Evolutionary conservation across 2,797 vertebrate species (phyloP), one percentile per base, ranked within the genome.

Genomic region (Coregonus ussuriensis): DNA sequence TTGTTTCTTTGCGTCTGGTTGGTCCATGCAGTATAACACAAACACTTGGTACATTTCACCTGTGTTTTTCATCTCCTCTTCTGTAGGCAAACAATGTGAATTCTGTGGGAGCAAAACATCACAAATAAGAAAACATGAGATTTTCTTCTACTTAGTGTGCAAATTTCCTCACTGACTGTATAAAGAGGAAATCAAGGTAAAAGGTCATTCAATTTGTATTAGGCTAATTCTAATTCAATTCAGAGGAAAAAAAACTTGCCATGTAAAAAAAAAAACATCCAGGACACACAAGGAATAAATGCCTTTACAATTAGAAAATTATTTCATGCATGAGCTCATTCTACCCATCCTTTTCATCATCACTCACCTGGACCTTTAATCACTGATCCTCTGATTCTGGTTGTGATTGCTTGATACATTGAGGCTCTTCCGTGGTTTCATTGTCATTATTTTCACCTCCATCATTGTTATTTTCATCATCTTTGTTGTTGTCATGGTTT

Each of bases 381-480:
- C 84, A 83, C 95, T 94, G 96, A 89, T 96, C 94, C 75, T 95
- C 96, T 15, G 95, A 93, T 82, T 93, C 93, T 51, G 97, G 95
- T 85, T 63, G 59, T 63, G 59, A 63, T 62, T 97, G 93, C 87
- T 95, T 93, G 92, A 95, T 93, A 6, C 93, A 96, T 83, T 95
- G 93, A 16, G 95, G 94, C 0, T 77, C 70, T 0, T 93, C 95
- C 94, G 95, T 96, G 54, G 93, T 93, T 79, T 96, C 95, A 37
- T 95, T 96, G 76, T 96, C 95, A 76, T 96, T 95, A 0, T 94
- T 95, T 80, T 96, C 95, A 67, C 94, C 95, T 11, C 96, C 94
- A 7, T 96, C 95, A 0, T 94, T 94, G 41, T 86, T 85, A 59
- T 83, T 86, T 77, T 75, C 74, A 47, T 79, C 62, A 13, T 37